Evolutionary conservation across 2,797 vertebrate species (phyloP).

Genomic region (Helostoma temminkii): DNA sequence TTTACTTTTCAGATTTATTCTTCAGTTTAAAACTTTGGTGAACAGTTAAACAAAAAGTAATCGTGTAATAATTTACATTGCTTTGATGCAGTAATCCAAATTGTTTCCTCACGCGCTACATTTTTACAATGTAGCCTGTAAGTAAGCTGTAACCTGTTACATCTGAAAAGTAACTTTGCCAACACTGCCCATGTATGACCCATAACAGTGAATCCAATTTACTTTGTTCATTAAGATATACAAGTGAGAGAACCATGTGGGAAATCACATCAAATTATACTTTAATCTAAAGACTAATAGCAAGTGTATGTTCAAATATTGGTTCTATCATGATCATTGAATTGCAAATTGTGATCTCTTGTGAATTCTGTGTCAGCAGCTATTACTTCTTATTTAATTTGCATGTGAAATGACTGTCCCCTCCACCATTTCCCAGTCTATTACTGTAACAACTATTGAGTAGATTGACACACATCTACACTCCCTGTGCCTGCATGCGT

Average conservation of each 20-base stretch:
- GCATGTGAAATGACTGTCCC: conserved; percentile 70
- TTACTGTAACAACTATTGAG: conserved; percentile 66
- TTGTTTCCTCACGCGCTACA: too few species aligned
- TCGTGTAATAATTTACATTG: too few species aligned
- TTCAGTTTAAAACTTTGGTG: too few species aligned
- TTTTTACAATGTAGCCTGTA: neutral
- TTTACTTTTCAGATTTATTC: too few species aligned
- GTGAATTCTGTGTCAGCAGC: conserved; percentile 63
- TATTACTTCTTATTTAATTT: conserved; percentile 79
- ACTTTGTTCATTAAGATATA: conserved; percentile 47
- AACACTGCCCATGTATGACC: conserved; percentile 4
- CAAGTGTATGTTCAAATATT: conserved; percentile 65
- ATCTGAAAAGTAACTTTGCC: neutral
- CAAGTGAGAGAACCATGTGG: conserved; percentile 56
- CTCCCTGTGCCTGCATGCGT: conserved; percentile 22
- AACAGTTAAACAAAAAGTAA: too few species aligned
- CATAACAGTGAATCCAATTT: conserved; percentile 43
- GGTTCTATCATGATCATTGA: conserved; percentile 65
- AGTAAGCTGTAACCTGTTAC: neutral
- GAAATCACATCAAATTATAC: conserved; percentile 75
- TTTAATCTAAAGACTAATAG: conserved; percentile 63
- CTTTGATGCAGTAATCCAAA: neutral
- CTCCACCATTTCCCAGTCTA: conserved; percentile 59
- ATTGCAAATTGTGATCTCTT: conserved; percentile 66
- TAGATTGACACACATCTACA: conserved; percentile 60